A percentile compares a stretch with the other conserved stretches of the same genome.
These are phyloP conservation scores for Pharmacophagus antenor DNA, from an alignment of 2,888 invertebrate genomes.

Conservation along the genomic window DNA sequence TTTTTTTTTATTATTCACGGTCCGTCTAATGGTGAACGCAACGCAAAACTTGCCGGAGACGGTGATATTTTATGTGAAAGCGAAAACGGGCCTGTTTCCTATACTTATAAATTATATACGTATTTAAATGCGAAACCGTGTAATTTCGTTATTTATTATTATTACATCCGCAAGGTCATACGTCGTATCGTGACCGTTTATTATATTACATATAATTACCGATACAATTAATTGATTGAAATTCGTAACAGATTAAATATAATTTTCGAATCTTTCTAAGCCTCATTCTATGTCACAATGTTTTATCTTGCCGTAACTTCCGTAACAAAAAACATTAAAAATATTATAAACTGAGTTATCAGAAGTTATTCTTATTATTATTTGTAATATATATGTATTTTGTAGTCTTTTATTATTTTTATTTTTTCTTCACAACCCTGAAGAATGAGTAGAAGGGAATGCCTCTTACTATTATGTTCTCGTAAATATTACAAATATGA, in stretches of 20 bases:
- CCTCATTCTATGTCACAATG: too few species aligned
- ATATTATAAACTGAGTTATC: too few species aligned
- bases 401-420: too few species aligned
- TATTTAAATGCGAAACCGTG: not conserved
- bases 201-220: not conserved
- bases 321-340: too few species aligned
- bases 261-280: too few species aligned
- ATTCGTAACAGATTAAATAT: not conserved
- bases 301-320: too few species aligned
- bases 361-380: too few species aligned
- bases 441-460: too few species aligned
- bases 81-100: constrained; percentile 9
- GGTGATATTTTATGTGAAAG: constrained; percentile 15
- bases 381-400: too few species aligned
- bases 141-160: not conserved
- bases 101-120: constrained; percentile 10
- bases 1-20: constrained; percentile 20
- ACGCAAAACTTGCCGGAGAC: constrained; percentile 21
- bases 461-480: too few species aligned
- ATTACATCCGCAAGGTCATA: not conserved
- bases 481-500: too few species aligned
- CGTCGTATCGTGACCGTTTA: not conserved
- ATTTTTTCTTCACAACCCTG: too few species aligned
- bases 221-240: not conserved
- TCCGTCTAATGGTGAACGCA: constrained; percentile 24